A percentile compares a stretch with the other conserved stretches of the same genome.
Evolutionary conservation across 1,140 invertebrate genomes (phyloP).

Genomic region (Camponotus floridanus): DNA sequence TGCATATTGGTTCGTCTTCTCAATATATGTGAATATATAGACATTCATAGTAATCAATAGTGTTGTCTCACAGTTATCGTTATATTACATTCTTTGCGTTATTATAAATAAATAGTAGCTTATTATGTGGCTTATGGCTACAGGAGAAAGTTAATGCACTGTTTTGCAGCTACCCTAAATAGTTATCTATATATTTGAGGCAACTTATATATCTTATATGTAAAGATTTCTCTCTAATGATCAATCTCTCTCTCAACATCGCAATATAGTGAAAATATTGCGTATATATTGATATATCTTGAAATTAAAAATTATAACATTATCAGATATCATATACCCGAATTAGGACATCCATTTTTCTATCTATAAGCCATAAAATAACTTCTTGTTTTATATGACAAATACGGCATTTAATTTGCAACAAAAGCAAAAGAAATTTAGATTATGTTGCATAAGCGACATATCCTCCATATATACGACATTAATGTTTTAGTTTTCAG

Average conservation of each 20-base stretch:
- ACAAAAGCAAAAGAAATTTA: conserved; percentile 15
- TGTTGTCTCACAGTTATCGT: conserved; percentile 66
- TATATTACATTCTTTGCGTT: conserved; percentile 71
- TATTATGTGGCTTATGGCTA: conserved; percentile 57
- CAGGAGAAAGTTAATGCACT: conserved; percentile 71
- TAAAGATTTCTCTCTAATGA: conserved; percentile 37
- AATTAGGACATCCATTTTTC: conserved; percentile 24
- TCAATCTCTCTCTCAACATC: conserved; percentile 29
- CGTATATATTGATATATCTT: conserved; percentile 38
- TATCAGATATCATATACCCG: not conserved
- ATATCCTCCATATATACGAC: conserved; percentile 11
- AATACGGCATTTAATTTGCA: conserved; percentile 47
- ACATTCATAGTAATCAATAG: conserved; percentile 70
- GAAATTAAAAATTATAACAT: conserved; percentile 38
- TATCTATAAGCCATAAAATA: conserved; percentile 49
- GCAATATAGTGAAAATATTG: conserved; percentile 14
- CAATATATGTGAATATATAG: conserved; percentile 73
- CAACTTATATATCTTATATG: conserved; percentile 46
- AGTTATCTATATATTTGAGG: conserved; percentile 45
- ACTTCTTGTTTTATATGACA: conserved; percentile 41
- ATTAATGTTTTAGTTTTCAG: conserved; percentile 9
- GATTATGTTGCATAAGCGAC: conserved; percentile 27
- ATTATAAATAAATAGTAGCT: conserved; percentile 68
- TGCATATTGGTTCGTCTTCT: conserved; percentile 60
- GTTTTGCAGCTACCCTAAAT: conserved; percentile 67